Evolutionary conservation across 2,113 vertebrate genomes (phyloP), one percentile per base, ranked within the genome.

Genomic region (Chelonoidis abingdonii): DNA sequence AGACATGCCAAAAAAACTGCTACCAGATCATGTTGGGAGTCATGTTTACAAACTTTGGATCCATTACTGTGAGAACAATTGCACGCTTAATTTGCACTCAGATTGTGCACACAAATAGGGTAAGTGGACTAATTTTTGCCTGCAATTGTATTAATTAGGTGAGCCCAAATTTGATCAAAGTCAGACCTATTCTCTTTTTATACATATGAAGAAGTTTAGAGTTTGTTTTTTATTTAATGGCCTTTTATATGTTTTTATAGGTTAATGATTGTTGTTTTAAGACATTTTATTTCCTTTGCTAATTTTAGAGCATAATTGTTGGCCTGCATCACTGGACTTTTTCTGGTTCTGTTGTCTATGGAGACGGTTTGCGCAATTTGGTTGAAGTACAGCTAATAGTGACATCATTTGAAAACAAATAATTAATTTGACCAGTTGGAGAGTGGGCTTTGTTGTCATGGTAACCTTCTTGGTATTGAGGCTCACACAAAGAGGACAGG

Each of bases 391-490:
- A 89, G 89, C 88, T 97, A 95, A 92, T 92, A 65, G 85, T 95
- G 96, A 94, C 2, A 1, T 94, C 86, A 86, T 0, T 0, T 52
- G 10, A 94, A 78, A 72, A 72, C 65, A 94, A 80, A 38, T 85
- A 96, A 90, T 62, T 93, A 86, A 89, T 95, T 52, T 69, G 92
- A 89, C 92, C 25, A 93, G 94, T 81, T 95, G 0, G 17, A 93
- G 89, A 97, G 93, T 97, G 96, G 96, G 90, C 86, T 97, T 83
- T 0, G 86, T 97, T 38, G 96, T 69, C 95, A 95, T 95, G 96
- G 96, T 6, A 97, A 96, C 96, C 84, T 97, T 96, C 44, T 78
- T 95, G 94, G 93, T 93, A 97, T 1, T 4, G 88, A 97, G 91
- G 35, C 88, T 92, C 29, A 89, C 12, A 1, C 88, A 83, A 93